These are phyloP conservation scores for Euwallacea fornicatus DNA, from an alignment of 1,140 invertebrate genomes.

Conservation along the genomic window DNA sequence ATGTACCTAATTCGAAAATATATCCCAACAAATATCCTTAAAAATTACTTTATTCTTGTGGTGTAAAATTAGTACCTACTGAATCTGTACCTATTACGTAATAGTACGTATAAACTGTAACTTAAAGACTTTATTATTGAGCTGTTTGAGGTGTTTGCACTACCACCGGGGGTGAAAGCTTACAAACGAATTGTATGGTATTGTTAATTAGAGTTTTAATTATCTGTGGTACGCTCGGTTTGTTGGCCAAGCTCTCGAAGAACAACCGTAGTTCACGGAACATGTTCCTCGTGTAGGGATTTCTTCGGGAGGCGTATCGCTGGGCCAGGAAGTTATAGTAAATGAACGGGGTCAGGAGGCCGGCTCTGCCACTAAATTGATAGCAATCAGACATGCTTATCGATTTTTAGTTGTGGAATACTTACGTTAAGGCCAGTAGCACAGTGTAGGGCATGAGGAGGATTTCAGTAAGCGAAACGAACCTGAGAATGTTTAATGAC, in stretches of 20 bases:
- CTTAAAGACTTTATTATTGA: conserved; percentile 21
- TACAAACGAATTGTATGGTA: conserved; percentile 62
- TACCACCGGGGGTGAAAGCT: conserved; percentile 63
- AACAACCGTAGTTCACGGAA: conserved; percentile 75
- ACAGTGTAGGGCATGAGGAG: conserved; percentile 86
- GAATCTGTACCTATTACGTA: no score
- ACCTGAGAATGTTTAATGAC: conserved; percentile 81
- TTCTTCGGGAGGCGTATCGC: conserved; percentile 87
- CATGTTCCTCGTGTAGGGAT: conserved; percentile 91
- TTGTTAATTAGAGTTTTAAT: conserved; percentile 58
- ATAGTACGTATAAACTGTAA: no score
- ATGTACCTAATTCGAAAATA: no score
- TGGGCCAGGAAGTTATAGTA: conserved; percentile 93
- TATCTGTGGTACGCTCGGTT: conserved; percentile 64
- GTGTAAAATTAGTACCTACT: no score
- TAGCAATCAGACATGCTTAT: not conserved
- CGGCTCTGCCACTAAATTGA: conserved; percentile 72
- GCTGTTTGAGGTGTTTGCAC: conserved; percentile 28
- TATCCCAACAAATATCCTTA: no score
- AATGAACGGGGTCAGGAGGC: conserved; percentile 85
- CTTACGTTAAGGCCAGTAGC: conserved; percentile 84
- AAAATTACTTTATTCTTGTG: no score
- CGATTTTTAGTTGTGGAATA: conserved; percentile 45
- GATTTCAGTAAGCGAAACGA: conserved; percentile 88
- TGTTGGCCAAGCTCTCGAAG: conserved; percentile 62